phyloP scores from a whole-genome alignment of 2,888 invertebrate genomes.

The Dilophus febrilis region DNA sequence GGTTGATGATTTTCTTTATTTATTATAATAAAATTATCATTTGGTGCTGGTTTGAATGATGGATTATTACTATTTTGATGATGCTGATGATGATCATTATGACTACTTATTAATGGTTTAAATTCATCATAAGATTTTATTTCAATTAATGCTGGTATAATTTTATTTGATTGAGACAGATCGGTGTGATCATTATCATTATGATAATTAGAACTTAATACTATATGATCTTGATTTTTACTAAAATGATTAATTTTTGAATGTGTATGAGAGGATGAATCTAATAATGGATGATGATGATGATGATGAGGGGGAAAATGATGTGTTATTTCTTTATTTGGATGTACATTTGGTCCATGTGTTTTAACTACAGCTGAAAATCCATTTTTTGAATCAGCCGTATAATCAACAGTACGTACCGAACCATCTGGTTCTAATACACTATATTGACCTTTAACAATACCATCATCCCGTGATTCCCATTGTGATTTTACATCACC shows the following conservation, averaged over 20 bases:
- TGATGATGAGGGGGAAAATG: constrained; percentile 6
- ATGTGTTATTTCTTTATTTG: constrained; percentile 23
- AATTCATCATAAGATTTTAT: constrained; percentile 25
- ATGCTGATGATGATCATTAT: neutral
- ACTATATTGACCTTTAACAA: constrained; percentile 41
- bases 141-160: constrained; percentile 25
- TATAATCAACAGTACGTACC: constrained; percentile 37
- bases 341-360: constrained; percentile 29
- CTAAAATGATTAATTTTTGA: constrained; percentile 31
- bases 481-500: constrained; percentile 40
- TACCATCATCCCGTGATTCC: constrained; percentile 37
- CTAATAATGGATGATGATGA: constrained; percentile 13
- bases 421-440: constrained; percentile 49
- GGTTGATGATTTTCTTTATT: no score
- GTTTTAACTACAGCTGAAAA: constrained; percentile 38
- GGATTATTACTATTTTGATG: neutral
- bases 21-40: constrained; percentile 1
- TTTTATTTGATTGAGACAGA: constrained; percentile 23
- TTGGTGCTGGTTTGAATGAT: neutral
- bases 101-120: constrained; percentile 11
- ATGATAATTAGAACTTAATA: constrained; percentile 23
- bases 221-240: constrained; percentile 28
- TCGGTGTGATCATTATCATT: constrained; percentile 22
- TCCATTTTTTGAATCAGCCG: constrained; percentile 35
- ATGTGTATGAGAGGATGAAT: constrained; percentile 21